These are phyloP conservation scores for Planococcus citri DNA, from an alignment of 1,140 invertebrate genomes.

Conservation along the genomic window DNA sequence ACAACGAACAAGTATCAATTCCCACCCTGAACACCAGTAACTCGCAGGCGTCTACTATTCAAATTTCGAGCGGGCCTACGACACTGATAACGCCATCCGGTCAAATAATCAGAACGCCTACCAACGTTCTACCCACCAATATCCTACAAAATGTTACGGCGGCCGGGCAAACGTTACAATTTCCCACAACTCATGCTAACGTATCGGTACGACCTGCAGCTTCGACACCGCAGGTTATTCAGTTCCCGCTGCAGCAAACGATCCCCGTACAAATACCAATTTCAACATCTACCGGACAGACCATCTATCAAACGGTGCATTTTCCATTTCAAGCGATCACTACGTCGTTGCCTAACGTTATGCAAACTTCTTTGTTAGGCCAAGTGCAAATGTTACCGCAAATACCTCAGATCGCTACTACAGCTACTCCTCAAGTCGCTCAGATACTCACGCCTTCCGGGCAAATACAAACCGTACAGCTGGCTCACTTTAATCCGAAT, in stretches of 20 bases:
- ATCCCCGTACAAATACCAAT: slow-evolving; percentile 88
- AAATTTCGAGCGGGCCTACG: slow-evolving; percentile 31
- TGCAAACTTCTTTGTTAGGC: slow-evolving; percentile 34
- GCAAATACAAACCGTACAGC: slow-evolving; percentile 74
- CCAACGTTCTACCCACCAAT: slow-evolving; percentile 33
- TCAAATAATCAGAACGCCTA: slow-evolving; percentile 45
- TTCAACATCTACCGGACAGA: slow-evolving; percentile 76
- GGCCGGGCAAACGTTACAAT: not conserved
- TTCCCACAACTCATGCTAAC: slow-evolving; percentile 47
- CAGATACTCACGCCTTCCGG: slow-evolving; percentile 75
- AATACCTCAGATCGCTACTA: slow-evolving; percentile 41
- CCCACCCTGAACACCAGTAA: not conserved
- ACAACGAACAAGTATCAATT: not conserved
- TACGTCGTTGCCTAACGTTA: slow-evolving; percentile 38
- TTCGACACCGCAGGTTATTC: slow-evolving; percentile 48
- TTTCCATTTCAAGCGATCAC: slow-evolving; percentile 69
- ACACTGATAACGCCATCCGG: slow-evolving; percentile 44
- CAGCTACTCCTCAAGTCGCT: slow-evolving; percentile 52
- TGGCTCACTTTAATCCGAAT: slow-evolving; percentile 39
- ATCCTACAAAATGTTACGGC: not conserved
- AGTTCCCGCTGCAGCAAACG: slow-evolving; percentile 63
- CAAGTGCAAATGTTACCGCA: slow-evolving; percentile 60
- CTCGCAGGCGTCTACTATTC: slow-evolving; percentile 23
- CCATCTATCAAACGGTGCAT: slow-evolving; percentile 83
- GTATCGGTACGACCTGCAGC: slow-evolving; percentile 50